phyloP scores from a whole-genome alignment of 2,797 vertebrate genomes.

The Manis javanica region DNA sequence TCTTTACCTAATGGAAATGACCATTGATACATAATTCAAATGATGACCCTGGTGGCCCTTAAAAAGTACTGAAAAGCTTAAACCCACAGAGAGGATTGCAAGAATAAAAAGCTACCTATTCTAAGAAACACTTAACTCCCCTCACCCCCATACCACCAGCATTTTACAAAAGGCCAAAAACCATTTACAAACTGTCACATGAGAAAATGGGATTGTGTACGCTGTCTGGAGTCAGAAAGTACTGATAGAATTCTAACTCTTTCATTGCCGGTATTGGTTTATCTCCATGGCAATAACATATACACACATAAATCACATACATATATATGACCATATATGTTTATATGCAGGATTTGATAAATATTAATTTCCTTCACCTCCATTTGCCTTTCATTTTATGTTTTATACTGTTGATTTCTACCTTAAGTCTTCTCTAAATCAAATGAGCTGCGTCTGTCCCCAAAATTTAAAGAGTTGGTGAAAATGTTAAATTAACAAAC shows the following conservation, averaged over 20 bases:
- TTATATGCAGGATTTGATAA: background rate
- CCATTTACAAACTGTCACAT: background rate
- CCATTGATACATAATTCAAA: background rate
- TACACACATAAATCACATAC: too few species aligned
- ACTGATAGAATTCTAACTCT: background rate
- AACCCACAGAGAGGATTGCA: constrained; percentile 12
- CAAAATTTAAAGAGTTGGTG: background rate
- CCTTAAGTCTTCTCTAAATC: background rate
- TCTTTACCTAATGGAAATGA: background rate
- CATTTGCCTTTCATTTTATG: background rate
- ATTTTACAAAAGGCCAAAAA: background rate
- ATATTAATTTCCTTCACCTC: background rate
- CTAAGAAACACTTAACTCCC: background rate
- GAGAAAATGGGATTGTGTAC: background rate
- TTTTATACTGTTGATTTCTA: background rate
- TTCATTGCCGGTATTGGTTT: background rate
- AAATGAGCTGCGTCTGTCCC: background rate
- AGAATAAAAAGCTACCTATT: constrained; percentile 28
- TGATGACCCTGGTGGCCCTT: background rate
- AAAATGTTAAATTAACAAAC: background rate
- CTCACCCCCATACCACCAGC: background rate
- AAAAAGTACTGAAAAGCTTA: background rate
- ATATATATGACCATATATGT: background rate
- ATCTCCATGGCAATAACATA: background rate
- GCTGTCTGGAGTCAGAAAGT: background rate